Evolutionary conservation across 2,113 vertebrate genomes (phyloP).

Genomic region (Tetraodon nigroviridis): DNA sequence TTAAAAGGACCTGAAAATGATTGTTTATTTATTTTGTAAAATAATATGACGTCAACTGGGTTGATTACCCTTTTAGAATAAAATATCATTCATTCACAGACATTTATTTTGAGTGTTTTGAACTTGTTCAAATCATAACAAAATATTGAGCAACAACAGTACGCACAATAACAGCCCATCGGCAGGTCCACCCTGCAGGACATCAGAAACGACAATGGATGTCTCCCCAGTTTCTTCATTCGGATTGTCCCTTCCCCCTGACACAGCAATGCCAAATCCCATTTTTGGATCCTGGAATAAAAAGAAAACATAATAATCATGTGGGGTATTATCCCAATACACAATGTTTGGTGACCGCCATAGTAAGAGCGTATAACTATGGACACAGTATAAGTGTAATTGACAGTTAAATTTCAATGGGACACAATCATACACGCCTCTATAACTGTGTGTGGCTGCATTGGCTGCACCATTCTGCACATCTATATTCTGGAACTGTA

Average conservation of each 20-base stretch:
- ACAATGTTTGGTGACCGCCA: too few species aligned
- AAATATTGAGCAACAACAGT: neutral
- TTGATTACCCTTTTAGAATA: too few species aligned
- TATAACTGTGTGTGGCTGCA: slow-evolving; percentile 3
- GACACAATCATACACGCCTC: slow-evolving; percentile 4
- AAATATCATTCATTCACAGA: too few species aligned
- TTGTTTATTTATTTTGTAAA: too few species aligned
- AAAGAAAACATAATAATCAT: slow-evolving; percentile 2
- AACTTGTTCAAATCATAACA: neutral
- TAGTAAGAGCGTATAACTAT: slow-evolving; percentile 23
- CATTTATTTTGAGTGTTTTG: too few species aligned
- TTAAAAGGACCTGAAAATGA: too few species aligned
- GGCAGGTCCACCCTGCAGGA: slow-evolving; percentile 89
- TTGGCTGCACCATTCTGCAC: slow-evolving; percentile 1
- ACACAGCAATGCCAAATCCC: slow-evolving; percentile 97
- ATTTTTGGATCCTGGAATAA: slow-evolving; percentile 84
- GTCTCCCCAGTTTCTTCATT: slow-evolving; percentile 93
- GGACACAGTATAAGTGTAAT: slow-evolving; percentile 4
- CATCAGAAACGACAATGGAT: slow-evolving; percentile 92
- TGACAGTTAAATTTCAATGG: slow-evolving; percentile 14
- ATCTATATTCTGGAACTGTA: neutral
- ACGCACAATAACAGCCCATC: slow-evolving; percentile 93
- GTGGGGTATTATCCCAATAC: neutral
- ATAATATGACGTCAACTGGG: too few species aligned
- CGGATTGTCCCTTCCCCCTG: slow-evolving; percentile 93